These are phyloP conservation scores for Pluvianellus socialis DNA, from an alignment of 2,113 vertebrate species.

Conservation along the genomic window DNA sequence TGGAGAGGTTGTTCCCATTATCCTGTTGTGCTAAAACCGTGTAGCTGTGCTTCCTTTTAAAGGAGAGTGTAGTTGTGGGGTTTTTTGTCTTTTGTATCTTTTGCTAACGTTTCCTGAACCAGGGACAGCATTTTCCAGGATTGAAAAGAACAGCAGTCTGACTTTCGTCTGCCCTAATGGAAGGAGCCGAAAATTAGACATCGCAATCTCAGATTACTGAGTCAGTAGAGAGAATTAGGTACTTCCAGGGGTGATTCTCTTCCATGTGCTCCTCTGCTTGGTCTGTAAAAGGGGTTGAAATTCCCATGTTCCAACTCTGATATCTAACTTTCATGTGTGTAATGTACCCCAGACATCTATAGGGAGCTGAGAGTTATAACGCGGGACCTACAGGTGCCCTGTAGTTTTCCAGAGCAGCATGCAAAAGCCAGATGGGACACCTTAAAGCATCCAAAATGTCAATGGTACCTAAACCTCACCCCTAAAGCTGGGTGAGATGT, in stretches of 20 bases:
- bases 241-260: neutral
- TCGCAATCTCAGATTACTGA: fast-evolving
- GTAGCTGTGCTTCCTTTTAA: neutral
- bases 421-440: neutral
- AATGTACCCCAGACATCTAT: neutral
- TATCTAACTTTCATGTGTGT: neutral
- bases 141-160: neutral
- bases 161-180: neutral
- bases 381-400: neutral
- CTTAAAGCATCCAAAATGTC: neutral
- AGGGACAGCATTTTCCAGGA: neutral
- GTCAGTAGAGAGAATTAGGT: neutral
- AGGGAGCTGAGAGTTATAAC: neutral
- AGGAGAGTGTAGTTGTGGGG: neutral
- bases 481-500: neutral
- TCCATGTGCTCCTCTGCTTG: neutral
- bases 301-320: neutral
- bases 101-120: neutral
- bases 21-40: neutral
- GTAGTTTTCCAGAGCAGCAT: neutral
- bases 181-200: neutral
- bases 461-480: neutral
- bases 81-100: neutral
- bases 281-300: neutral
- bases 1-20: neutral